Conservation (phyloP, 2,797 vertebrate genomes). For the Trachops cirrhosus region DNA sequence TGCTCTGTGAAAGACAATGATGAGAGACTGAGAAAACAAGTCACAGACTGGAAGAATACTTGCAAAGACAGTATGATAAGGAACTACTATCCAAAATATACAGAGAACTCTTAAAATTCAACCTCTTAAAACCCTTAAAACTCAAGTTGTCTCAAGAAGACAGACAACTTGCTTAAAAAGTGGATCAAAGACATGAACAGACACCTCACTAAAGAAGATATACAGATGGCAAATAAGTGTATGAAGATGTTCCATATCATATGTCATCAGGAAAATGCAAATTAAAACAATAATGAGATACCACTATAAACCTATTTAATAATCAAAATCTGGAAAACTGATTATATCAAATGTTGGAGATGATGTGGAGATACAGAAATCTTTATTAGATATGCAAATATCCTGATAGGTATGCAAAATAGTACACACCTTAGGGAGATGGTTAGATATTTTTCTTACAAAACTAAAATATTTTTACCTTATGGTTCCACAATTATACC, state of each 20-base stretch:
- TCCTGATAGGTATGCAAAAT: not conserved
- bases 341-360: not conserved
- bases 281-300: not conserved
- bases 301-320: not conserved
- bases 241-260: not conserved
- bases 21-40: not conserved
- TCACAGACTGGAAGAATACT: not conserved
- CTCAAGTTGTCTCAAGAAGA: not conserved
- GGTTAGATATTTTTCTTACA: not conserved
- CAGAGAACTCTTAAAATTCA: not conserved
- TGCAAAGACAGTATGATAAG: not conserved
- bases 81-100: not conserved
- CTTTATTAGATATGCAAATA: not conserved
- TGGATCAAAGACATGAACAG: not conserved
- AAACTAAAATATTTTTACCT: not conserved
- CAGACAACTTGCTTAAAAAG: not conserved
- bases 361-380: not conserved
- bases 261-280: not conserved
- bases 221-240: not conserved
- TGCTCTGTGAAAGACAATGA: not conserved
- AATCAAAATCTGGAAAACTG: not conserved
- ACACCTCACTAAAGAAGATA: not conserved
- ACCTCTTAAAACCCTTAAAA: not conserved
- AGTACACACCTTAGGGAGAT: not conserved
- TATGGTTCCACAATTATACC: not conserved